phyloP scores from a whole-genome alignment of 2,113 vertebrate species.

The Corythoichthys intestinalis region DNA sequence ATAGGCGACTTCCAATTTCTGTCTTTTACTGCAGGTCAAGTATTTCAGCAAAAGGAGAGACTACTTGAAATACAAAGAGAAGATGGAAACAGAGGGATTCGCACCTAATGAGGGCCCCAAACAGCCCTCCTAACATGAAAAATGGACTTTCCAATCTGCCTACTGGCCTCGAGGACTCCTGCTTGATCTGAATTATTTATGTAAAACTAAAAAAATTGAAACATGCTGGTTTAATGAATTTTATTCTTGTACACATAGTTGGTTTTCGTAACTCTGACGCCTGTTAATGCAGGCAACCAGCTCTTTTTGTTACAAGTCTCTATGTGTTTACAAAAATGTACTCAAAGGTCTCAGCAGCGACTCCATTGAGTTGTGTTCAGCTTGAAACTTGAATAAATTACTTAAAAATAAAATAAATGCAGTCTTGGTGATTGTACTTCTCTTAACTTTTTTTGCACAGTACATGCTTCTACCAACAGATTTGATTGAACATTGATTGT shows the following conservation, averaged over 20 bases:
- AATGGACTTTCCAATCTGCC: no score
- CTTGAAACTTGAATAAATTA: slow-evolving; percentile 47
- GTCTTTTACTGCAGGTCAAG: slow-evolving; percentile 78
- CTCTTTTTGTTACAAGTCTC: slow-evolving; percentile 49
- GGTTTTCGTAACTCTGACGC: slow-evolving; percentile 35
- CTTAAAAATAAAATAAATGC: slow-evolving; percentile 10
- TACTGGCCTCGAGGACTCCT: no score
- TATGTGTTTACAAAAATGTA: slow-evolving; percentile 59
- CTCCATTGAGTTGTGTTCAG: slow-evolving; percentile 21
- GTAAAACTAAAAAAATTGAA: slow-evolving; percentile 23
- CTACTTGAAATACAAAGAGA: slow-evolving; percentile 88
- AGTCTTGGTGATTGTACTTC: slow-evolving; percentile 32
- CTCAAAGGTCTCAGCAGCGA: slow-evolving; percentile 32
- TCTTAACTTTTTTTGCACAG: slow-evolving; percentile 21
- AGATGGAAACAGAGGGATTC: slow-evolving; percentile 79
- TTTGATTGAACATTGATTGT: slow-evolving; percentile 28
- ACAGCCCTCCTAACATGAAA: slow-evolving; percentile 53
- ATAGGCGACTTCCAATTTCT: neutral
- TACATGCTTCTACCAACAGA: slow-evolving; percentile 14
- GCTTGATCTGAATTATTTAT: neutral
- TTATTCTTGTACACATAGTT: slow-evolving; percentile 44
- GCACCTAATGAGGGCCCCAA: slow-evolving; percentile 63
- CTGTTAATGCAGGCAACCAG: slow-evolving; percentile 28
- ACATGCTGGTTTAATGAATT: slow-evolving; percentile 21
- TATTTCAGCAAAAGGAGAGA: slow-evolving; percentile 90